Base-by-base conservation (phyloP, 2,113 vertebrate genomes). In the Solenodon paradoxus region DNA sequence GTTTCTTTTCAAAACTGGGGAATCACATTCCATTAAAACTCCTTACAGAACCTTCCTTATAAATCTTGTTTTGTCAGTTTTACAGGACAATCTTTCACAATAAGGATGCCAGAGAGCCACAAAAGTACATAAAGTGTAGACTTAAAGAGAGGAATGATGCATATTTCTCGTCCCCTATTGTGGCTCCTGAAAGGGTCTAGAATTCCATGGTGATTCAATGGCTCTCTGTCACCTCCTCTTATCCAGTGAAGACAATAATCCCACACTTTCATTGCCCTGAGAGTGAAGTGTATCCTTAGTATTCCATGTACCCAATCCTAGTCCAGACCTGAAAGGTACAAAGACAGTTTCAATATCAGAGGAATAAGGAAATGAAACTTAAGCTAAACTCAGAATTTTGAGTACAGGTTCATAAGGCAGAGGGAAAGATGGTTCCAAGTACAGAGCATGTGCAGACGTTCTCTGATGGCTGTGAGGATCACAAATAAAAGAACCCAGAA, bases 1-100 rank as follows among this genome's bases (percentile, higher is more conserved):
- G 22, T 78, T 92, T 90, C n/a, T 55, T 81, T 79, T 90, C 69
- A 92, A 95, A 80, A 45, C 47, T 83, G 49, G 71, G 69, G 91
- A 81, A 42, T 30, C 5, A 64, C 15, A 30, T 17, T 53, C 10
- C 15, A 22, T 77, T 77, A 10, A 55, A 40, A 74, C 8, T 89
- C 45, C 6, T 19, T 63, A 26, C 0, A 49, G 4, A 84, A 16
- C 16, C 5, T 16, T 82, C 26, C 45, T 64, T 82, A 59, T 30
- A 61, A 16, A 72, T 91, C 32, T 61, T 64, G 30, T 63, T 82
- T 92, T 86, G 26, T 42, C 40, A 75, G 28, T 64, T 77, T 95
- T 40, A 71, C 13, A 38, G 10, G 26, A 66, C 13, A 28, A 0
- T 40, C 83, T 95, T 91, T 63, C 19, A 64, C 19, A 49, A 0